A percentile compares a stretch with the other conserved stretches of the same genome.
Evolutionary conservation across 2,888 invertebrate genomes (phyloP).

Genomic region (Amblyteles armatorius): DNA sequence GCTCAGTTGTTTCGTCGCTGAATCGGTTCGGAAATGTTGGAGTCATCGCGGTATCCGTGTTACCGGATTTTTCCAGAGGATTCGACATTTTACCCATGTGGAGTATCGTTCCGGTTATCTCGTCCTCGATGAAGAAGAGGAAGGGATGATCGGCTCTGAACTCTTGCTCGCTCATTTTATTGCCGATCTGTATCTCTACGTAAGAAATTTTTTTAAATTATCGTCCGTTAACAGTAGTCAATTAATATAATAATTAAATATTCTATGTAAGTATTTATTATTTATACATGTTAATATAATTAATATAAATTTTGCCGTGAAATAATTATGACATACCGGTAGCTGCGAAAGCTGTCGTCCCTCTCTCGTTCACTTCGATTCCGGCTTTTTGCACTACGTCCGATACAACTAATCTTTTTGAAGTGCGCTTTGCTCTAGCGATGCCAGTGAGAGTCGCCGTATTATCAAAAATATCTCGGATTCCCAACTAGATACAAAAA

Average conservation of each 20-base stretch:
- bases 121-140: slow-evolving; percentile 92
- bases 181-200: slow-evolving; percentile 88
- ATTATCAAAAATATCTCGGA: slow-evolving; percentile 90
- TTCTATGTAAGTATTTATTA: neutral
- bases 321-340: slow-evolving; percentile 86
- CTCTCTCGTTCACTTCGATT: slow-evolving; percentile 91
- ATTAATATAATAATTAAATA: neutral
- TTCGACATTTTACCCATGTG: slow-evolving; percentile 91
- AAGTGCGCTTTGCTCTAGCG: slow-evolving; percentile 86
- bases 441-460: slow-evolving; percentile 90
- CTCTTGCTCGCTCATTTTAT: slow-evolving; percentile 89
- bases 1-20: neutral
- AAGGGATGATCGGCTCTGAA: slow-evolving; percentile 92
- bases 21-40: slow-evolving; percentile 40
- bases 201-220: neutral
- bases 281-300: neutral
- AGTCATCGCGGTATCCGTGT: slow-evolving; percentile 62
- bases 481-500: slow-evolving; percentile 87
- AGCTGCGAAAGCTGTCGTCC: slow-evolving; percentile 89
- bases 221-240: neutral
- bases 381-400: slow-evolving; percentile 91
- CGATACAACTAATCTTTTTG: slow-evolving; percentile 87
- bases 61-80: slow-evolving; percentile 85
- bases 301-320: neutral
- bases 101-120: slow-evolving; percentile 89